Percentiles rank a stretch among this genome's conserved stretches.
Evolutionary conservation across 2,113 vertebrate species (phyloP).

Genomic region (Aplodontia rufa): DNA sequence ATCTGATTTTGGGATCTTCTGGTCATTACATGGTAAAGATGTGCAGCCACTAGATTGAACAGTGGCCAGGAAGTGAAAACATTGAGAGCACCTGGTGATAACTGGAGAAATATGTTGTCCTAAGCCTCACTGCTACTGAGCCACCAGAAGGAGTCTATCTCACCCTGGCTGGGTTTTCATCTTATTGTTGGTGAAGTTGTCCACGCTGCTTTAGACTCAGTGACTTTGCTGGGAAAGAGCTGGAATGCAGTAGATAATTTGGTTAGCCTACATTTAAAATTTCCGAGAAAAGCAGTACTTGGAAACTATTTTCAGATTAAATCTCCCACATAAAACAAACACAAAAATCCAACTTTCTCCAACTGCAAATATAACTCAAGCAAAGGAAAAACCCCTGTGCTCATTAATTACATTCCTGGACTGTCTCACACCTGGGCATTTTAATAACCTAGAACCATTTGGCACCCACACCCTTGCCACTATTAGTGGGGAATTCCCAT

Average conservation of each 20-base stretch:
- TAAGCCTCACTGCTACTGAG: background rate
- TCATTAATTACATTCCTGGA: background rate
- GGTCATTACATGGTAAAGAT: background rate
- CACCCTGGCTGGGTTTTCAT: background rate
- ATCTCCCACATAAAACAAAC: conserved; percentile 16
- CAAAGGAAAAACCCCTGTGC: background rate
- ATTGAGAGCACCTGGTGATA: background rate
- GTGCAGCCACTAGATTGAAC: background rate
- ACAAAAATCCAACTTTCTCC: conserved; percentile 20
- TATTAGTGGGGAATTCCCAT: conserved; percentile 44
- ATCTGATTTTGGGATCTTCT: background rate
- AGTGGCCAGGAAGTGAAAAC: background rate
- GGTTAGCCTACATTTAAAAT: conserved; percentile 39
- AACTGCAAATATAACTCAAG: conserved; percentile 6
- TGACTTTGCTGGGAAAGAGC: conserved; percentile 27
- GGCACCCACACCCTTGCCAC: background rate
- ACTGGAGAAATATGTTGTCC: background rate
- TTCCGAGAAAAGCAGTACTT: conserved; percentile 52
- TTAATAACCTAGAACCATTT: background rate
- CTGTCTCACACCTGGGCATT: background rate
- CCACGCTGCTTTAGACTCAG: background rate
- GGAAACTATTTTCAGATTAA: conserved; percentile 56
- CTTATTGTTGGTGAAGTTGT: background rate
- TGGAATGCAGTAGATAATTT: conserved; percentile 1
- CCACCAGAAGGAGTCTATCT: background rate